Base-by-base conservation (phyloP, 1,140 invertebrate genomes). In the Carcinoscorpius rotundicauda region DNA sequence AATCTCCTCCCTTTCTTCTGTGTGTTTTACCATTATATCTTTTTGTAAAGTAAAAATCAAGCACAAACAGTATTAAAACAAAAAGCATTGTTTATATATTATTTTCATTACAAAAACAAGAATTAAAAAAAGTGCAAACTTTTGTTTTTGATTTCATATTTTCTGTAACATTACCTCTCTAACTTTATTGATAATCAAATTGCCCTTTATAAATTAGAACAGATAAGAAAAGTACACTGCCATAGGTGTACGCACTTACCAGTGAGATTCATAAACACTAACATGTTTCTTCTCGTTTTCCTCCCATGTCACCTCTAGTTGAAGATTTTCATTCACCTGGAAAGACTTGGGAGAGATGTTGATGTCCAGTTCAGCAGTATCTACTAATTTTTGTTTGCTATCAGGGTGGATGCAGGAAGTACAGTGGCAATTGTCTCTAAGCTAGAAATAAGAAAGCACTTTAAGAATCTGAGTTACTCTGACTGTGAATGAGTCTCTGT, bases 361-460 rank as follows among this genome's bases (percentile, higher is more conserved):
- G 5, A 74, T 63, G 65, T 76, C 70, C 9, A 76, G 58, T 4
- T 66, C 58, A n/a, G 74, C 74, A 50, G 75, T 72, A 57, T 77
- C 75, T 4, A 76, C 58, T 11, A 76, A 63, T 62, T 76, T 77
- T 66, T 77, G 76, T 49, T 70, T 71, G n/a, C 73, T 76, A 58
- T 72, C 72, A n/a, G 65, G 60, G 66, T 76, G 72, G 51, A 77
- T 66, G 61, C 76, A 77, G 6, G 55, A 55, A 4, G 65, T 49
- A 52, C 76, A 77, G 60, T 71, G 70, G 69, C 76, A 77, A 58
- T 77, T 77, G 68, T 77, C 76, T 50, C 76, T 52, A 6, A 76
- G 66, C 75, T 76, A 63, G 49, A 66, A 52, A 64, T 51, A 63
- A 62, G 52, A 61, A 51, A 55, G 6, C 9, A 60, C 5, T 48